Base-by-base conservation (phyloP, 2,888 invertebrate genomes). In the Drosophila trichaetosa region DNA sequence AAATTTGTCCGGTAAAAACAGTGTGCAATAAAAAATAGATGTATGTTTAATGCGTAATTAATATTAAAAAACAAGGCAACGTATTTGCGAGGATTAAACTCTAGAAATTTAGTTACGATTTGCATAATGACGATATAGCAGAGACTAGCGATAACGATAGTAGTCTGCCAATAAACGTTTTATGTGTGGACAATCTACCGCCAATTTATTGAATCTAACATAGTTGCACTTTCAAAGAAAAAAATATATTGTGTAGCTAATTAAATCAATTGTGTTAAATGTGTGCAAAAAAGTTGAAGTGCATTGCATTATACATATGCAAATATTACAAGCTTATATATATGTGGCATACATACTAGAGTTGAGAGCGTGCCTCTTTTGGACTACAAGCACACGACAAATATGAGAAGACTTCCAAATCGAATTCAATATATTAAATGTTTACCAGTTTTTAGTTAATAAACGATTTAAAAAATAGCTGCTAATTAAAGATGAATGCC, bases 1-100 rank as follows among this genome's bases (percentile, higher is more conserved):
- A 82, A 81, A 80, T 62, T 86, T 73, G 68, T 87, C 79, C 85
- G 87, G 87, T 69, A 84, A 82, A 89, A 84, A 65, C 48, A 75
- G 60, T 74, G 82, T 79, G 65, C 65, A 84, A 77, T 79, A 65
- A 54, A 51, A 60, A 56, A 53, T 51, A 62, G 69, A 77, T 73
- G 72, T 81, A 79, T 79, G 79, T 71, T 66, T 7, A 66, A 62
- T 63, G 27, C 24, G 48, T 51, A 69, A 79, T 58, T 54, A 56
- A 18, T 21, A 33, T 24, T 10, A 33, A 24, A 51, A 53, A 36
- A 33, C n/a, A 27, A 27, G 16, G 38, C 46, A 38, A 42, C 40
- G 42, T 4, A 29, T 24, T 24, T 13, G 24, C 0, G 2, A 16
- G 1, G 4, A 33, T 16, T 42, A 53, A 49, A 1, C 4, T 18